Base-by-base conservation (phyloP, 2,888 invertebrate genomes). In the Entomobrya multifasciata region DNA sequence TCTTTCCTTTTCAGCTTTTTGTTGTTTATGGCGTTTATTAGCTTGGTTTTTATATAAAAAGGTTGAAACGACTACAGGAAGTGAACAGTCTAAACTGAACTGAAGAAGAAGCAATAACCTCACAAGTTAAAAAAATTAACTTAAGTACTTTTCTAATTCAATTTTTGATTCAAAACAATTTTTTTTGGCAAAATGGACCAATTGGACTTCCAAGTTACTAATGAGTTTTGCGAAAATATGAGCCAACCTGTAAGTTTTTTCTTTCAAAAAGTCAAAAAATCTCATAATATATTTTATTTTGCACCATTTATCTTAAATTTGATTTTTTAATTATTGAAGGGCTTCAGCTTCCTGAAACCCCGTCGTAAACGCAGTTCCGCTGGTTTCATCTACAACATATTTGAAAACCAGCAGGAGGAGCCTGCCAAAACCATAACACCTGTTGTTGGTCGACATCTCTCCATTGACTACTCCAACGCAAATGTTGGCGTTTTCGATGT, bases 381-480 rank as follows among this genome's bases (percentile, higher is more conserved):
- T 13, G 55, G 55, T 8, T 22, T 27, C 22, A 27, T 52, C 0
- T 80, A 67, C 55, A 52, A 41, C 6, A 1, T 52, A 0, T 22
- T 55, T 11, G 80, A 80, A 17, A 44, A 67, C 4, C 13, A 67
- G 15, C 49, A 52, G 25, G 41, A 70, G 0, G 36, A 67, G 15
- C 70, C 30, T 0, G 4, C n/a, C 10, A 80, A 52, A 47, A 81
- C 81, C 3, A 70, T 81, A 8, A 82, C 82, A 0, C 74, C 82
- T 8, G 22, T 17, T 0, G 27, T 47, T 0, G 82, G 82, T 17
- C 57, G 82, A 11, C 70, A 74, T 30, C 47, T 82, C 17, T 82
- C 82, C 1, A 82, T 82, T 15, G 82, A 72, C 36, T 82, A 82
- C 36, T 74, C 82, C 13, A 82, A 82, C 27, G 82, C 82, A 6